Evolutionary conservation across 2,888 invertebrate genomes (phyloP).

Genomic region (Pteria penguin): DNA sequence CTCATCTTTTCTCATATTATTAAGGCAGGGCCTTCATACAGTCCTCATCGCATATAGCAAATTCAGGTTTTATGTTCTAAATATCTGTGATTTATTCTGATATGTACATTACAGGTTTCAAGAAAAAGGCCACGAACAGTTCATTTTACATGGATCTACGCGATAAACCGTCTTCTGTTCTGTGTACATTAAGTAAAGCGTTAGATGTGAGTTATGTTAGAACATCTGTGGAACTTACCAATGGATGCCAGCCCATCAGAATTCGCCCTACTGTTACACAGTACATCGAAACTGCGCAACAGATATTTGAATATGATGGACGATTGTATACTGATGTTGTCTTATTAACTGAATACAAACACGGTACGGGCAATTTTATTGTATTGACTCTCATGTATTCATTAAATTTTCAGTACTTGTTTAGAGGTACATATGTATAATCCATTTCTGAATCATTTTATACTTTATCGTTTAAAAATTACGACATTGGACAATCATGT

Average conservation of each 20-base stretch:
- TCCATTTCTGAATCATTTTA: too few relatives aligned
- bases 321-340: not conserved
- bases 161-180: slow-evolving; percentile 1
- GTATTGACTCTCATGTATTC: too few relatives aligned
- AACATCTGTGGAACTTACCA: not conserved
- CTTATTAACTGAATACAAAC: slow-evolving; percentile 3
- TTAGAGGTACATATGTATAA: too few relatives aligned
- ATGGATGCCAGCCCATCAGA: not conserved
- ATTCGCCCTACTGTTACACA: slow-evolving; percentile 19
- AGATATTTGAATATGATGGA: slow-evolving; percentile 15
- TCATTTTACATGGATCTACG: slow-evolving; percentile 16
- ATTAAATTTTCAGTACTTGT: too few relatives aligned
- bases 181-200: not conserved
- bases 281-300: slow-evolving; percentile 20
- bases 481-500: too few relatives aligned
- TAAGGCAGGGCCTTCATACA: too few relatives aligned
- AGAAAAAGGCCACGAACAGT: slow-evolving; percentile 3
- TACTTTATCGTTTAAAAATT: too few relatives aligned
- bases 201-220: not conserved
- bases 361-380: slow-evolving; percentile 15
- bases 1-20: too few relatives aligned
- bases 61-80: too few relatives aligned
- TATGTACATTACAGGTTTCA: slow-evolving; percentile 2
- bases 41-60: too few relatives aligned
- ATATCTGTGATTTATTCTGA: not conserved